Evolutionary conservation across 2,113 vertebrate genomes (phyloP).

Genomic region (Petaurus breviceps): DNA sequence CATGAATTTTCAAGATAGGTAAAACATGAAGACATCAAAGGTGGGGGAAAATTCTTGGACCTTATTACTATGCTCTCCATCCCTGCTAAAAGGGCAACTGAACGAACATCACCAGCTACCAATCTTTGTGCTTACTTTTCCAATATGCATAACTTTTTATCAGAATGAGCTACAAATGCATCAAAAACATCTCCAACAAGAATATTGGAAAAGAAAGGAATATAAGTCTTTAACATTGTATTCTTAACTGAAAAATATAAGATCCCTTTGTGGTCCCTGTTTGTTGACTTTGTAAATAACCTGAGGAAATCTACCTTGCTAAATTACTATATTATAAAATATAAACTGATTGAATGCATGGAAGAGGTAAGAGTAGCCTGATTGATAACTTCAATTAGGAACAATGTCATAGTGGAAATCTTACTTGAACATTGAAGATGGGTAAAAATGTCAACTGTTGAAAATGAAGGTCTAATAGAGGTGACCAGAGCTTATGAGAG

Average conservation of each 20-base stretch:
- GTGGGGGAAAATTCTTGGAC: neutral
- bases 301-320: neutral
- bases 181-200: neutral
- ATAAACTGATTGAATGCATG: neutral
- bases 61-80: neutral
- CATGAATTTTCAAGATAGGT: neutral
- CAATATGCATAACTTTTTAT: neutral
- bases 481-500: neutral
- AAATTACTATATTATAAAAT: neutral
- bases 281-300: neutral
- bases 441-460: neutral
- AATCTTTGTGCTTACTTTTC: neutral
- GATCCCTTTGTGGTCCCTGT: neutral
- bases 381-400: neutral
- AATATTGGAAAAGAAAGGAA: neutral
- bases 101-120: neutral
- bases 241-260: neutral
- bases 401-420: neutral
- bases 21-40: neutral
- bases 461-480: neutral
- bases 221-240: neutral
- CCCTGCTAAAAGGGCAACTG: neutral
- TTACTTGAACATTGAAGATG: neutral
- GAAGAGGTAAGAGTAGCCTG: neutral
- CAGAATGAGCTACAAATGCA: neutral